phyloP scores from a whole-genome alignment of 2,113 vertebrate species.

The Narcine bancroftii region DNA sequence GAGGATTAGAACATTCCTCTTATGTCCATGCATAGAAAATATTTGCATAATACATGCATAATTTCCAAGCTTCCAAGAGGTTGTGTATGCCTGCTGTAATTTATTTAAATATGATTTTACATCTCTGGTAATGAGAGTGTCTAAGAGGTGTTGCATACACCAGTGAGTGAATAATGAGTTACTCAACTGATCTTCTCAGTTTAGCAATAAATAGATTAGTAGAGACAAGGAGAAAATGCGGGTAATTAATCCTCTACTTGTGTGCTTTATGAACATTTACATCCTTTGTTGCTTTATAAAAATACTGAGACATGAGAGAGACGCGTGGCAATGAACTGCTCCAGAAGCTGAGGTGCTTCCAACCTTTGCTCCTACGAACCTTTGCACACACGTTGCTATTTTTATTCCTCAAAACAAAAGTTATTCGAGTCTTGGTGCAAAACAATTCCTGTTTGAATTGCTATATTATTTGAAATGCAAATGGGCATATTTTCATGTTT shows the following conservation, averaged over 20 bases:
- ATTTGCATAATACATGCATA: neutral
- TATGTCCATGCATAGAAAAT: neutral
- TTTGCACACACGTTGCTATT: neutral
- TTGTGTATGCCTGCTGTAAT: neutral
- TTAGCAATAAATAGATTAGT: constrained; percentile 6
- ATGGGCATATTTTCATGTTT: neutral
- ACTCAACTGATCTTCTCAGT: neutral
- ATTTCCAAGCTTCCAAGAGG: neutral
- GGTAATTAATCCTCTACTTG: neutral
- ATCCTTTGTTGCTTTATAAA: neutral
- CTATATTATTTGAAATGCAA: neutral
- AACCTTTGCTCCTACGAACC: neutral
- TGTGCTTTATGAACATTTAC: neutral
- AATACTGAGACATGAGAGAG: neutral
- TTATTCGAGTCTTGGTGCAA: neutral
- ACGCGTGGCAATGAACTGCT: neutral
- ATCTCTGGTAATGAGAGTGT: neutral
- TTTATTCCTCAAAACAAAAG: neutral
- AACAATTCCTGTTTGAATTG: neutral
- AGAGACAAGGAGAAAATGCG: neutral
- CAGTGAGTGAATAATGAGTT: constrained; percentile 21
- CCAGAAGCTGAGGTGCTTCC: neutral
- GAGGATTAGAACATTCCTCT: neutral
- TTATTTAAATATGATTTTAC: neutral
- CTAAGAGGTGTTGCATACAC: neutral